Base-by-base conservation (phyloP, 2,888 invertebrate genomes). In the Pammene fasciana region DNA sequence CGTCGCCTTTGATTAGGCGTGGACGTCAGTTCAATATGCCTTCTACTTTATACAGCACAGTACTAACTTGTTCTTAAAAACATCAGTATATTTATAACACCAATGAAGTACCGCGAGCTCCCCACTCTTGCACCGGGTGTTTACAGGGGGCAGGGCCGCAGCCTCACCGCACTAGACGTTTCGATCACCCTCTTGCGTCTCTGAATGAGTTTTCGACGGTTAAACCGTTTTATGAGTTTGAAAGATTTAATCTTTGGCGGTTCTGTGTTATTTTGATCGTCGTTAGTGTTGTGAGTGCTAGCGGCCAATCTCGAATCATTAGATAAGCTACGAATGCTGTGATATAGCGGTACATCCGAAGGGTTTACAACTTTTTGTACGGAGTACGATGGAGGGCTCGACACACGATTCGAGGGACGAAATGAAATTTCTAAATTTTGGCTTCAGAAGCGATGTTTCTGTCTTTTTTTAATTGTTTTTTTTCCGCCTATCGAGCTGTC, bases 251-350 rank as follows among this genome's bases (percentile, higher is more conserved):
- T 43, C 10, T 54, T 54, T 36, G n/a, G 26, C 8, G 0, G 8
- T 13, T 11, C 18, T 26, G 7, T 38, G 41, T 7, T 46, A 46
- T 41, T 16, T 11, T 14, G 10, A 10, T 13, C 26, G 26, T 16
- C 57, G 43, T 18, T 8, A 57, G 57, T 57, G 57, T 57, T 34
- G 36, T 16, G 26, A 0, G 26, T 26, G 59, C 50, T 61, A 52
- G 76, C 75, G 81, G 80, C 70, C 72, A 74, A 73, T 79, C 84
- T 87, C 87, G 84, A 86, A 86, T 85, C 83, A 84, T 83, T 88
- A 88, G 87, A 76, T 85, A 86, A 85, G 84, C 81, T 81, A 81
- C 83, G 87, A 83, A 84, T 85, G 87, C 90, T 90, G 90, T 90
- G 90, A 90, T 90, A 90, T 86, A 79, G 83, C 83, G 83, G 79